A percentile compares a stretch with the other conserved stretches of the same genome.
Evolutionary conservation across 2,113 vertebrate species (phyloP).

Genomic region (Heptranchias perlo): DNA sequence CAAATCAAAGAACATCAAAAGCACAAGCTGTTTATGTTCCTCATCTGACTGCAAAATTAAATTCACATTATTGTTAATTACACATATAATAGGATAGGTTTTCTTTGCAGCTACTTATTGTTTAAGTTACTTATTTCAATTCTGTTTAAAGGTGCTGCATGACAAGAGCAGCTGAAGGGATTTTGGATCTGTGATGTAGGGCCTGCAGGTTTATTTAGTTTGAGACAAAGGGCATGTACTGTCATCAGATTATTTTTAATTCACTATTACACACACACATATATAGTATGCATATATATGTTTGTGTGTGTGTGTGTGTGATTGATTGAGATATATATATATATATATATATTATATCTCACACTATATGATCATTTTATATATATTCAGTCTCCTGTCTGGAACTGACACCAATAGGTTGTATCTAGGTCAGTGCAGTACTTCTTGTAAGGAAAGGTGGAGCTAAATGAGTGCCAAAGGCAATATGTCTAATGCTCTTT

Average conservation of each 20-base stretch:
- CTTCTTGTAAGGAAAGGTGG: neutral
- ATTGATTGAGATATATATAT: too few species aligned
- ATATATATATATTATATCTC: too few species aligned
- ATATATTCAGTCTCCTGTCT: neutral
- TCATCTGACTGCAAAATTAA: neutral
- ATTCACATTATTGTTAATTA: neutral
- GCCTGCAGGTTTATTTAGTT: neutral
- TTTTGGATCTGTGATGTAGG: neutral
- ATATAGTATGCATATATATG: too few species aligned
- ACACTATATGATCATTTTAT: too few species aligned
- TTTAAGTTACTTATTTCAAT: neutral
- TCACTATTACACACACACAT: too few species aligned
- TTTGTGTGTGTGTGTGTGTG: too few species aligned
- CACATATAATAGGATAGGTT: neutral
- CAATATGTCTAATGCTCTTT: neutral
- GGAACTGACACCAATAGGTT: neutral
- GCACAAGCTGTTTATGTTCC: neutral
- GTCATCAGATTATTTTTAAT: too few species aligned
- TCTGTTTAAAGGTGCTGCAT: neutral
- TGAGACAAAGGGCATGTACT: neutral
- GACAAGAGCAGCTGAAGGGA: neutral
- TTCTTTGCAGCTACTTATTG: neutral
- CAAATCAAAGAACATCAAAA: neutral
- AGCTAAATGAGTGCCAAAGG: neutral
- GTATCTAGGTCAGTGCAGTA: constrained; percentile 1